Evolutionary conservation across 1,140 invertebrate genomes (phyloP), one percentile per base, ranked within the genome.

Genomic region (Metaphire vulgaris): DNA sequence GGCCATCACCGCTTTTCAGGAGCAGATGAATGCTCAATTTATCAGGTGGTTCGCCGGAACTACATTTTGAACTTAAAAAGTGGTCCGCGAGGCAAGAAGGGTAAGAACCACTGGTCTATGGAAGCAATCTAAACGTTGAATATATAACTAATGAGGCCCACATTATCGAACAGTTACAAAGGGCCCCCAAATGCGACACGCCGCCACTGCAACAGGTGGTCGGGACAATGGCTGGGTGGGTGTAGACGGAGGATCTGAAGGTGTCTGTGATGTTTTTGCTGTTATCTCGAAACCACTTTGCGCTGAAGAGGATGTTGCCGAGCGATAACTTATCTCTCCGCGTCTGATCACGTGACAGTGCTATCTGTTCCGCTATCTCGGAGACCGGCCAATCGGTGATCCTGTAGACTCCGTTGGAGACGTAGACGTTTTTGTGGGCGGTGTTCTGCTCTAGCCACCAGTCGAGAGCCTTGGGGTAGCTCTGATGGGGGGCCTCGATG

Each of bases 241-340:
- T 69, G 74, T 83, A 83, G 33, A 82, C 16, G 2, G 72, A 28
- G 30, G 29, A 29, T 33, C 77, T 74, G 72, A 83, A 82, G 1
- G 72, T 33, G 73, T 81, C 79, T 28, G 76, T 69, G 28, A 85
- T 79, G 30, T 80, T 80, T 41, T 81, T 77, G 2, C 72, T 80
- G 77, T 83, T 83, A 68, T 79, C 76, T 15, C 77, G 72, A 70
- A 83, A 81, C 69, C 80, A 81, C 75, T 83, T 84, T 29, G 80
- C 80, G 69, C 82, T 83, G 76, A 82, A 85, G 69, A 81, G 79
- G 31, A 83, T 77, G 72, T 83, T 81, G 29, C 83, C 83, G 6
- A 82, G 76, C 71, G 79, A 80, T 0, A 76, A 72, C 2, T 74
- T 28, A 26, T 6, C n/a, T 32, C 72, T 28, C 69, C 66, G 71